Evolutionary conservation across 2,888 invertebrate species (phyloP).

Genomic region (Bellardia bayeri): DNA sequence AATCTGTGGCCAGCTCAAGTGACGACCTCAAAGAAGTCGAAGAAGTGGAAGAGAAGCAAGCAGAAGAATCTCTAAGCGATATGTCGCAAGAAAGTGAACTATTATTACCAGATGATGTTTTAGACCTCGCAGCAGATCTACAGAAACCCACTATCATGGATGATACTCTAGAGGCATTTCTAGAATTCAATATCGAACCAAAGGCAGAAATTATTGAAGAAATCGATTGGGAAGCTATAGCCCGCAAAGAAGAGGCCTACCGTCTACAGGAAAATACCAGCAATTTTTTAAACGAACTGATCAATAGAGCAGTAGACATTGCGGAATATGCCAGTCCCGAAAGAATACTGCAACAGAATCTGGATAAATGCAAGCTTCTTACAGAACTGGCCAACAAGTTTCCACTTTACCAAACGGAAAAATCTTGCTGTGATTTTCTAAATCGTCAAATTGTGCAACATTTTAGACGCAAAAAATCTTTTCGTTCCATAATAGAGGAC

Average conservation of each 20-base stretch:
- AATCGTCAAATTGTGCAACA: conserved; percentile 77
- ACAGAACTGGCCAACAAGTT: conserved; percentile 44
- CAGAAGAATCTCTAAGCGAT: not conserved
- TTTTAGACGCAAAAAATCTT: conserved; percentile 77
- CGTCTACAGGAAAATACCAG: conserved; percentile 33
- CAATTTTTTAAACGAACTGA: conserved; percentile 74
- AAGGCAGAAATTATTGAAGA: not conserved
- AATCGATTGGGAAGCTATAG: conserved; percentile 55
- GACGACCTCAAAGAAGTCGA: not conserved
- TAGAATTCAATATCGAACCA: conserved; percentile 53
- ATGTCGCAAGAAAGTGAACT: not conserved
- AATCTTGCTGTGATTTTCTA: conserved; percentile 73
- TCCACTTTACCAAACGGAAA: conserved; percentile 62
- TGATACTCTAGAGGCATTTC: conserved; percentile 61
- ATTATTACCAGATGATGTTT: not conserved
- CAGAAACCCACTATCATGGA: not conserved
- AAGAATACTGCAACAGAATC: conserved; percentile 66
- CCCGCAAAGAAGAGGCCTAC: not conserved
- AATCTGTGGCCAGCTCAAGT: not conserved
- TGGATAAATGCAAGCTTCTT: conserved; percentile 76
- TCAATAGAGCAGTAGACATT: conserved; percentile 70
- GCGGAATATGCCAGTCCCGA: conserved; percentile 72
- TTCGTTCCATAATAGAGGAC: conserved; percentile 76
- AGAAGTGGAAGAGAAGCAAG: not conserved
- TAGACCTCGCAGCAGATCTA: conserved; percentile 39